Conservation (phyloP, 2,797 vertebrate species). For the Euphonia xanthogaster region DNA sequence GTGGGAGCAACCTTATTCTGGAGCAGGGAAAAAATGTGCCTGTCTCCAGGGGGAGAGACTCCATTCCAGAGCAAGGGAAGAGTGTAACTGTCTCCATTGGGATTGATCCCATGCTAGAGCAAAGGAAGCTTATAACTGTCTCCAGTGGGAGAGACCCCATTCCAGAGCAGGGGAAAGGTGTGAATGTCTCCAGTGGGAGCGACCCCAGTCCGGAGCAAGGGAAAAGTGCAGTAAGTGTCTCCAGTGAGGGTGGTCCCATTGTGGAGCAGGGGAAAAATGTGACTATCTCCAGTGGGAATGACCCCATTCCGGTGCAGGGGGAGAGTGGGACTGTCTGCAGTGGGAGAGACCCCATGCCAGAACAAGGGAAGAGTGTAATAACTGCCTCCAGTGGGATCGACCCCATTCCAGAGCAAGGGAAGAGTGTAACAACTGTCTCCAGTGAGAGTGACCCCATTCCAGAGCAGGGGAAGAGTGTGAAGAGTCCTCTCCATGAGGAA, state of each 20-base stretch:
- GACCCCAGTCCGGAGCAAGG: fast-evolving
- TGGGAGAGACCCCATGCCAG: background rate
- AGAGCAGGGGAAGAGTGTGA: background rate
- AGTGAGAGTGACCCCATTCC: background rate
- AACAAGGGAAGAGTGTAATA: background rate
- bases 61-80: fast-evolving
- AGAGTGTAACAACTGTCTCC: background rate
- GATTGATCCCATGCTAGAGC: fast-evolving
- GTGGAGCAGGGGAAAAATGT: background rate
- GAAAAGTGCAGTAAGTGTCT: background rate
- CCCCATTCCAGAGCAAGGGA: background rate
- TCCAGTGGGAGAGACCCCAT: fast-evolving
- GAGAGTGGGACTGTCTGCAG: background rate
- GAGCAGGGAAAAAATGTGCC: fast-evolving
- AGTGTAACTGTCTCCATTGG: background rate
- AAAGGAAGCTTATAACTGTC: fast-evolving
- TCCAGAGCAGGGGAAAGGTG: fast-evolving
- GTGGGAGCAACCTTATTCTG: fast-evolving
- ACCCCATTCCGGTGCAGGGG: background rate
- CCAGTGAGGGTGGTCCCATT: background rate
- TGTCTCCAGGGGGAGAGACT: fast-evolving
- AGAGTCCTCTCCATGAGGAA: background rate
- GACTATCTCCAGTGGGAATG: fast-evolving
- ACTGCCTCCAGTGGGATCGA: background rate
- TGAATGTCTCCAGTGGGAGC: fast-evolving